These are phyloP conservation scores for Drosophila recens DNA, from an alignment of 2,888 invertebrate species.

Conservation along the genomic window DNA sequence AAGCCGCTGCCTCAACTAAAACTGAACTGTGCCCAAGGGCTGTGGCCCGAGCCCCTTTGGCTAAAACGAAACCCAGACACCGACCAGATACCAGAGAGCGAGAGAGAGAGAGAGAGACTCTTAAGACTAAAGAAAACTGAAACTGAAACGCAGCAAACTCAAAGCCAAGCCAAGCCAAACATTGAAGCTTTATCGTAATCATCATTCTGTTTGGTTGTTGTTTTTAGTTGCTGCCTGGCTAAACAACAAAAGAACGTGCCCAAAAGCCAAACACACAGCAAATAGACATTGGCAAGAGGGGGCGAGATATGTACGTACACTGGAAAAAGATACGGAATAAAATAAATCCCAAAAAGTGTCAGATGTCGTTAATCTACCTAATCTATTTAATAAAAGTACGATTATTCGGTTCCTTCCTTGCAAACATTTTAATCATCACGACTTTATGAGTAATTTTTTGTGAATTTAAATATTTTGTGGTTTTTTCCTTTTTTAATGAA, in stretches of 20 bases:
- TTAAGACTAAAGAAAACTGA: slow-evolving; percentile 4
- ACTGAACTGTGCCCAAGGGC: slow-evolving; percentile 20
- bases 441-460: too few species aligned
- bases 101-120: not conserved
- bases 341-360: too few species aligned
- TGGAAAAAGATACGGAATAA: too few species aligned
- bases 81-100: not conserved
- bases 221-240: slow-evolving; percentile 40
- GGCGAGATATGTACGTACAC: not conserved
- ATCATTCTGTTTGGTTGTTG: slow-evolving; percentile 18
- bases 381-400: too few species aligned
- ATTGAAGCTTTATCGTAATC: slow-evolving; percentile 46
- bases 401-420: too few species aligned
- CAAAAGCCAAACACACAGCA: slow-evolving; percentile 35
- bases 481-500: too few species aligned
- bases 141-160: slow-evolving; percentile 39
- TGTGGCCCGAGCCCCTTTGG: slow-evolving; percentile 16
- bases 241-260: slow-evolving; percentile 48
- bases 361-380: too few species aligned
- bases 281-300: slow-evolving; percentile 6
- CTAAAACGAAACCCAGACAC: slow-evolving; percentile 14
- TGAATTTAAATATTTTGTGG: too few species aligned
- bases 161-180: slow-evolving; percentile 36
- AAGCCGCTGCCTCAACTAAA: slow-evolving; percentile 65
- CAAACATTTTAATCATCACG: too few species aligned